Evolutionary conservation across 2,797 vertebrate genomes (phyloP).

Genomic region (Diceros bicornis): DNA sequence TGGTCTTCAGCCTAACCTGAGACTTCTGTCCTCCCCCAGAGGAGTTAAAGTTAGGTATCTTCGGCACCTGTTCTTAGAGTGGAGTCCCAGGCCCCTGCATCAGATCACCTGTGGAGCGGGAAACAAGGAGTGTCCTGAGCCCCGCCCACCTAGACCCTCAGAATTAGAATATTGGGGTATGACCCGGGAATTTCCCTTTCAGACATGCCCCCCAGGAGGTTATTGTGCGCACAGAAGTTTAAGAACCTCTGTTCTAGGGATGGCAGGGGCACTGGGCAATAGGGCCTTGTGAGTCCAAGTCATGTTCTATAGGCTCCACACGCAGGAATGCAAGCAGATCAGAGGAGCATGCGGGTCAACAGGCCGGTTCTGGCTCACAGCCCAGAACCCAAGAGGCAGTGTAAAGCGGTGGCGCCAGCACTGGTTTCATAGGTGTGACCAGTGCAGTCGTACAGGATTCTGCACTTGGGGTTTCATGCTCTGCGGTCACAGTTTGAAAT

Average conservation of each 20-base stretch:
- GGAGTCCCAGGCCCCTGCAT: neutral
- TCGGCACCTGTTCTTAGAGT: neutral
- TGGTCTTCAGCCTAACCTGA: neutral
- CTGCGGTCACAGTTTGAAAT: neutral
- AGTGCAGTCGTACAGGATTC: rapidly evolving
- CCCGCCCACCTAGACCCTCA: neutral
- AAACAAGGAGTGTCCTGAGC: neutral
- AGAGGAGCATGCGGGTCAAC: neutral
- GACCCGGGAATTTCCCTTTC: neutral
- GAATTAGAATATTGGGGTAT: neutral
- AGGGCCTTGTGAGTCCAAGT: neutral
- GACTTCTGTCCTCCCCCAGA: neutral
- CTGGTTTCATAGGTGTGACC: no score
- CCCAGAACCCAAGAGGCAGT: neutral
- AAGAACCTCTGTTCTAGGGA: neutral
- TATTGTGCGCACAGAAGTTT: neutral
- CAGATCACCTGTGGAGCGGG: neutral
- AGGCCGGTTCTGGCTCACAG: neutral
- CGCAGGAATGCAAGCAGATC: neutral
- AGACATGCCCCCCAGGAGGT: neutral
- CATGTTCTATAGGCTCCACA: neutral
- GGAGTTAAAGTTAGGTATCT: neutral
- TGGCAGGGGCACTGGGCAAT: neutral
- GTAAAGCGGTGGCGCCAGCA: neutral
- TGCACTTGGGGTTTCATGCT: neutral